Conservation (phyloP, 2,888 invertebrate genomes). For the Linnaemya tessellans region DNA sequence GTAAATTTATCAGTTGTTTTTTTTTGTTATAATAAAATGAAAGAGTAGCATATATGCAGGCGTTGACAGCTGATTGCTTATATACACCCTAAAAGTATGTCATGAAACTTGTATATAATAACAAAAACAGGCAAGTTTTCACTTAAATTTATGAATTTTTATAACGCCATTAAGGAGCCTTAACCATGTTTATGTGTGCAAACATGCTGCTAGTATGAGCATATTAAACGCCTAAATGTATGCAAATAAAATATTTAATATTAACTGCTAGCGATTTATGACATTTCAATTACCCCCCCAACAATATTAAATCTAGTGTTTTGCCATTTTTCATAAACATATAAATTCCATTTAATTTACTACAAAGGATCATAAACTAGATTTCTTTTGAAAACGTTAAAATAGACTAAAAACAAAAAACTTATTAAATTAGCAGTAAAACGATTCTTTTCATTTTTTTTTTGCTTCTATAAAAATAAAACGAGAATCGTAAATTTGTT, state of each 20-base stretch:
- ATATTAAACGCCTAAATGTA: constrained; percentile 4
- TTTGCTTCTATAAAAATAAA: constrained; percentile 15
- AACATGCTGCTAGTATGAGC: not conserved
- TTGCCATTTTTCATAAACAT: constrained; percentile 1
- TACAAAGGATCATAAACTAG: constrained; percentile 36
- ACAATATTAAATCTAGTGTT: not conserved
- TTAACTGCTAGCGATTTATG: not conserved
- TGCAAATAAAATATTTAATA: not conserved
- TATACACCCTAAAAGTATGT: not conserved
- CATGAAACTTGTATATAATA: constrained; percentile 7
- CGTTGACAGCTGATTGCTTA: not conserved
- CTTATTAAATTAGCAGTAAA: constrained; percentile 49
- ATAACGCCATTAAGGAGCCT: not conserved
- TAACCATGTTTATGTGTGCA: not conserved
- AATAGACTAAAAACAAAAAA: constrained; percentile 33
- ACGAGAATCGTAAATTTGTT: constrained; percentile 45
- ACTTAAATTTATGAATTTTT: not conserved
- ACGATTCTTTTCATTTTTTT: not conserved
- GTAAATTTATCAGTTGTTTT: too few relatives aligned
- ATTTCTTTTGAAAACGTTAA: constrained; percentile 21
- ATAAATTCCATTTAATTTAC: constrained; percentile 25
- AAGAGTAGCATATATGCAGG: not conserved
- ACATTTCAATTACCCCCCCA: not conserved
- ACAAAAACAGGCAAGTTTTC: not conserved
- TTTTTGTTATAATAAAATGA: not conserved